Evolutionary conservation across 2,113 vertebrate species (phyloP), one percentile per base, ranked within the genome.

Genomic region (Thunnus maccoyii): DNA sequence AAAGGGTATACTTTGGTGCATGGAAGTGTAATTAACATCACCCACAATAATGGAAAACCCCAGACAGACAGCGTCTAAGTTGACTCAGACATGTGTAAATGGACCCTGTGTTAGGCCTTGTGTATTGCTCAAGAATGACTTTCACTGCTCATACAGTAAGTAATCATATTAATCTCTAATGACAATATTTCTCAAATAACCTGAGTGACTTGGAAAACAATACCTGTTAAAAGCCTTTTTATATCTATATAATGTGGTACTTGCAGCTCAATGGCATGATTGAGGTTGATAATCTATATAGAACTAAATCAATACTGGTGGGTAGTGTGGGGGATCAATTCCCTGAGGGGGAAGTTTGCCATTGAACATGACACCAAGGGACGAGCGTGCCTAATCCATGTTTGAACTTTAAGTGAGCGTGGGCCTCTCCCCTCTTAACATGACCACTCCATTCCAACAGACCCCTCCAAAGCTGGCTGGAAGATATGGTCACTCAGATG

Each of bases 371-470:
- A 94, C 86, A 93, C 93, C 92, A 27, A 63, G 72, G 81, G 92
- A 92, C 89, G 83, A 92, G 91, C 88, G 92, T 94, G 93, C 72
- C 92, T 91, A 92, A 94, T 91, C 88, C 72, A 83, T 50, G 90
- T 92, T 93, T 93, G 91, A 94, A 94, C 92, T 93, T 86, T 85
- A 61, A 94, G 87, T 69, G 64, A 86, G 91, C 61, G 72, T 89
- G 89, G 91, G 86, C 87, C 77, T 90, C 89, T 76, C 84, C 74
- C 88, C 77, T 88, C 88, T 84, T 68, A 86, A 88, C 82, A 78
- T 74, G 87, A 87, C 85, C 84, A 82, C 75, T 72, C 60, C 60
- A 76, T 86, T 84, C 77, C 66, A 57, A 55, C 72, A 72, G 78
- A 85, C 51, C 25, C 77, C 67, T 76, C 52, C 64, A 58, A 84